phyloP scores from a whole-genome alignment of 2,888 invertebrate genomes.

The Rhagium mordax region DNA sequence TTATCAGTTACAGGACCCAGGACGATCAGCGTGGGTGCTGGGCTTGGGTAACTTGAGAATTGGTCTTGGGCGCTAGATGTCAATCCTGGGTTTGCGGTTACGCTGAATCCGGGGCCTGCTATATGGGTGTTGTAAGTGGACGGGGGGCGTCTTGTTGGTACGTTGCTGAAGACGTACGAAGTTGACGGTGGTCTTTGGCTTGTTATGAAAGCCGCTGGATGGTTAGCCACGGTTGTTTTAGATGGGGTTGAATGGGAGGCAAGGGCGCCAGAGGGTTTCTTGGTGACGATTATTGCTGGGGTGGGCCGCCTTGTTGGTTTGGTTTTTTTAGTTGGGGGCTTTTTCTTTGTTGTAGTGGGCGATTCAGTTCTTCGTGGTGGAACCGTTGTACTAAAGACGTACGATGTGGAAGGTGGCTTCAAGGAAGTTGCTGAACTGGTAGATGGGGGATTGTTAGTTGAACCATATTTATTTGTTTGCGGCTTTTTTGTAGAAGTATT shows the following conservation, averaged over 20 bases:
- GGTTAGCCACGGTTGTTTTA: conserved; percentile 61
- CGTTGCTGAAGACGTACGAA: conserved; percentile 66
- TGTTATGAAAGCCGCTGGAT: conserved; percentile 57
- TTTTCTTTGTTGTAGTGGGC: conserved; percentile 69
- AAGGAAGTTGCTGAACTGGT: conserved; percentile 66
- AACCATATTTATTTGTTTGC: conserved; percentile 67
- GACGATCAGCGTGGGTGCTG: conserved; percentile 76
- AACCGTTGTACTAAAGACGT: conserved; percentile 69
- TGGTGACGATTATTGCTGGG: conserved; percentile 63
- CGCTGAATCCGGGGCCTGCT: conserved; percentile 61
- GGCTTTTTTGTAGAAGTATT: conserved; percentile 63
- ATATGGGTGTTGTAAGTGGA: conserved; percentile 57
- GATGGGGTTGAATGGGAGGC: conserved; percentile 59
- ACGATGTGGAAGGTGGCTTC: conserved; percentile 70
- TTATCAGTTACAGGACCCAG: conserved; percentile 71
- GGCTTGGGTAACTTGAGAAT: conserved; percentile 64
- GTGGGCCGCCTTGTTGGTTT: conserved; percentile 49
- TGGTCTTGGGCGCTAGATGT: conserved; percentile 41
- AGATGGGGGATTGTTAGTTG: conserved; percentile 66
- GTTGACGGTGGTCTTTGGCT: conserved; percentile 68
- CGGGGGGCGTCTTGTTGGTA: conserved; percentile 54
- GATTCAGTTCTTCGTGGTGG: conserved; percentile 56
- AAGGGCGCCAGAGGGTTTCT: conserved; percentile 51
- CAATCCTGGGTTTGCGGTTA: conserved; percentile 55
- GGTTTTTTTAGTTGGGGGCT: conserved; percentile 60